Conservation (phyloP, 2,888 invertebrate species). For the Erpobdella octoculata region DNA sequence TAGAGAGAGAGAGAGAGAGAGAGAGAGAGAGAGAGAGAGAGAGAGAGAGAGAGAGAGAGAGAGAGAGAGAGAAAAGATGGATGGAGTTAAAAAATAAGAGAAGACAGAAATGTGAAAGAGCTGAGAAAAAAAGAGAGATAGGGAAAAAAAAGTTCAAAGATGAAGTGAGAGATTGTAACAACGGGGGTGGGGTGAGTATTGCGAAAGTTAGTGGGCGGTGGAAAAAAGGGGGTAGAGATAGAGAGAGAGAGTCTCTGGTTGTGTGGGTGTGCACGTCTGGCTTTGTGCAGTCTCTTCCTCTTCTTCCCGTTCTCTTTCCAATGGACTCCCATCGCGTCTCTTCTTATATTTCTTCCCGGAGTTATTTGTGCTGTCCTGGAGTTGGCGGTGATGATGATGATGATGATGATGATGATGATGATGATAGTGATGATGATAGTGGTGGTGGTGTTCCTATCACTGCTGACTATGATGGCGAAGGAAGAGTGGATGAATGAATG, state of each 20-base stretch:
- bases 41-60: not conserved
- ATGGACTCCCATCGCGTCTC: not conserved
- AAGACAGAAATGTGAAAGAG: not conserved
- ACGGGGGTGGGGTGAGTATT: too few species aligned
- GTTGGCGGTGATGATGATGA: constrained; percentile 19
- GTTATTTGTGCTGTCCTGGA: not conserved
- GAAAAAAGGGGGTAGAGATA: not conserved
- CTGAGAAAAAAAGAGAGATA: not conserved
- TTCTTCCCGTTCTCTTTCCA: not conserved
- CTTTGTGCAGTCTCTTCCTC: not conserved
- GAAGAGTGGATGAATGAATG: not conserved
- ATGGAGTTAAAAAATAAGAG: too few species aligned
- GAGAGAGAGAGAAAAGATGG: not conserved
- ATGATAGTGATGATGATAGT: constrained; percentile 13
- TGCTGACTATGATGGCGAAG: not conserved
- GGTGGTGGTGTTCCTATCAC: not conserved
- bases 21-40: not conserved
- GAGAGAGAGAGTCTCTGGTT: not conserved
- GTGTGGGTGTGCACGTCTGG: not conserved
- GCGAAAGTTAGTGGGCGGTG: too few species aligned
- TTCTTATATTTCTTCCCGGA: not conserved
- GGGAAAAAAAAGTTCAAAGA: too few species aligned
- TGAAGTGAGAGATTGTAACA: too few species aligned
- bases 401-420: constrained; percentile 13
- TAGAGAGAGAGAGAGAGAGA: not conserved